These are phyloP conservation scores for Halcyon chelicuti DNA, from an alignment of 2,797 vertebrate species.

Conservation along the genomic window DNA sequence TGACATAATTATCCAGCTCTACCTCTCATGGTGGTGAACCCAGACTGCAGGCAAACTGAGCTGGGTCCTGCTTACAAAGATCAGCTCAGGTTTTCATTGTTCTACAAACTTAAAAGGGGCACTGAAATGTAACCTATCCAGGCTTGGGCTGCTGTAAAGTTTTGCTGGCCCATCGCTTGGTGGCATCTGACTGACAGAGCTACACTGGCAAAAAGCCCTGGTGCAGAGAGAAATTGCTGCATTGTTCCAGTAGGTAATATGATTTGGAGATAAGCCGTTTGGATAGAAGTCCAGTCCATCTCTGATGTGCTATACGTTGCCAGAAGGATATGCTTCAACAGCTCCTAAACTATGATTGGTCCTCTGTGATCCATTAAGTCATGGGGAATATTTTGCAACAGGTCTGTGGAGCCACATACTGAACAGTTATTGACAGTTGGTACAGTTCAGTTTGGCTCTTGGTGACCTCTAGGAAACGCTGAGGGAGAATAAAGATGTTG, in stretches of 20 bases:
- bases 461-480: not conserved
- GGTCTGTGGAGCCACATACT: not conserved
- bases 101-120: not conserved
- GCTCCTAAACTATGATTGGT: not conserved
- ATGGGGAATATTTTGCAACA: not conserved
- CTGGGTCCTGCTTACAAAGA: not conserved
- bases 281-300: not conserved
- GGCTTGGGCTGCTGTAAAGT: not conserved
- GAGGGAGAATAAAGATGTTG: not conserved
- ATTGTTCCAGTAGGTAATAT: not conserved
- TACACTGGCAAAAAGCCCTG: not conserved
- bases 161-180: not conserved
- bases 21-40: not conserved
- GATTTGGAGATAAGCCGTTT: not conserved
- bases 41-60: not conserved
- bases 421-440: not conserved
- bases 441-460: not conserved
- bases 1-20: not conserved
- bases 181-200: not conserved
- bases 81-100: not conserved
- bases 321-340: not conserved
- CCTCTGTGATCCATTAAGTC: not conserved
- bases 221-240: not conserved
- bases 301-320: fast-evolving
- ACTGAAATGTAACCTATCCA: not conserved